Base-by-base conservation (phyloP, 2,888 invertebrate species). In the Odontothrips loti region DNA sequence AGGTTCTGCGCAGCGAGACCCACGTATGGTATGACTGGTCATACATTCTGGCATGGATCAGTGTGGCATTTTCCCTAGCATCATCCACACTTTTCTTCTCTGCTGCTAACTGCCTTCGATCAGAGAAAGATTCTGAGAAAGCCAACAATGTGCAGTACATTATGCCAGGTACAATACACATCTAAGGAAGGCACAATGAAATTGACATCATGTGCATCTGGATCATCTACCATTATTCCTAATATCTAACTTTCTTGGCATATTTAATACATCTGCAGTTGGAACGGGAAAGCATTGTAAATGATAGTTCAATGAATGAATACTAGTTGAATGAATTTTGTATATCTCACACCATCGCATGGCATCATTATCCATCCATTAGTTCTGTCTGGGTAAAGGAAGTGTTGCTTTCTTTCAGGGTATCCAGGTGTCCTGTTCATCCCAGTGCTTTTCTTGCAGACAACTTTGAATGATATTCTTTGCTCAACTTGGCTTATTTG, bases 121-220 rank as follows among this genome's bases (percentile, higher is more conserved):
- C 91, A 88, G 95, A 95, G 88, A 92, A 92, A 85, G 92, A 92
- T 84, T 91, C 91, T 84, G 93, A 93, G 86, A 91, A 91, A 85
- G 91, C 93, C 87, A 91, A 91, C 87, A 95, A 94, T 88, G 93
- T 95, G 90, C 95, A 95, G 89, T 95, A 95, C 91, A 93, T 95
- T 86, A 95, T 95, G 94, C 94, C 94, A 93, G 94, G 94, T 94
- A 90, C 80, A 82, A 43, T 81, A n/a, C 79, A 11, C 17, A 8
- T 58, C 10, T 58, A 58, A 58, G n/a, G 58, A n/a, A 10, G 58
- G 58, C 58, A 58, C 17, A 58, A 17, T 43, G 34, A 43, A 43
- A 6, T 6, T 43, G 34, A 43, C 34, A 43, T 43, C 34, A 2
- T 43, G 6, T 43, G 34, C 34, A 43, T 43, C 34, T 43, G 34